Evolutionary conservation across 2,888 invertebrate genomes (phyloP).

Genomic region (Embidobia sp.): DNA sequence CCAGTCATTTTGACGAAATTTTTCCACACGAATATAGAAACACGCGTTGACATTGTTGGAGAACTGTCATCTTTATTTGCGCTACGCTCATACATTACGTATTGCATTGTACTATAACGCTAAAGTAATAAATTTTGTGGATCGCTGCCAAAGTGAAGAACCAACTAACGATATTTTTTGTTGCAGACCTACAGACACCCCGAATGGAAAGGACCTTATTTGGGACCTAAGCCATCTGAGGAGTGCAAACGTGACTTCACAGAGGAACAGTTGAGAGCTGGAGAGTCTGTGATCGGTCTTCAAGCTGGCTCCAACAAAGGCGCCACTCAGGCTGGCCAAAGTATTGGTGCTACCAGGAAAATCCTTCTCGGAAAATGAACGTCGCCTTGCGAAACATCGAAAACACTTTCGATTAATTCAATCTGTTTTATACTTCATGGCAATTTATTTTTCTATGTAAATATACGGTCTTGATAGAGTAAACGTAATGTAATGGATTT

Average conservation of each 20-base stretch:
- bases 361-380: slow-evolving; percentile 93
- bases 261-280: slow-evolving; percentile 94
- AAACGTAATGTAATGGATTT: neutral
- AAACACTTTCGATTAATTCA: slow-evolving; percentile 16
- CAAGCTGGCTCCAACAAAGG: slow-evolving; percentile 99
- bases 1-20: too few relatives aligned
- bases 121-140: slow-evolving; percentile 34
- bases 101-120: slow-evolving; percentile 14
- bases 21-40: slow-evolving; percentile 35
- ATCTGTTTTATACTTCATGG: slow-evolving; percentile 40
- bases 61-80: slow-evolving; percentile 51
- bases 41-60: slow-evolving; percentile 41
- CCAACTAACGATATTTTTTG: slow-evolving; percentile 18
- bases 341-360: slow-evolving; percentile 94
- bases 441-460: slow-evolving; percentile 45
- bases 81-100: slow-evolving; percentile 23
- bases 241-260: slow-evolving; percentile 97
- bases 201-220: slow-evolving; percentile 92
- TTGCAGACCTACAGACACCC: slow-evolving; percentile 91
- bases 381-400: neutral
- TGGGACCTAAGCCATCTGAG: slow-evolving; percentile 97
- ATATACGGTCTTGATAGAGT: slow-evolving; percentile 20
- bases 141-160: slow-evolving; percentile 32
- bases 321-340: slow-evolving; percentile 95
- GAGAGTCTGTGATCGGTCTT: slow-evolving; percentile 94